Base-by-base conservation (phyloP, 64 coral and sea anemone species). In the Cladopsammia gracilis region DNA sequence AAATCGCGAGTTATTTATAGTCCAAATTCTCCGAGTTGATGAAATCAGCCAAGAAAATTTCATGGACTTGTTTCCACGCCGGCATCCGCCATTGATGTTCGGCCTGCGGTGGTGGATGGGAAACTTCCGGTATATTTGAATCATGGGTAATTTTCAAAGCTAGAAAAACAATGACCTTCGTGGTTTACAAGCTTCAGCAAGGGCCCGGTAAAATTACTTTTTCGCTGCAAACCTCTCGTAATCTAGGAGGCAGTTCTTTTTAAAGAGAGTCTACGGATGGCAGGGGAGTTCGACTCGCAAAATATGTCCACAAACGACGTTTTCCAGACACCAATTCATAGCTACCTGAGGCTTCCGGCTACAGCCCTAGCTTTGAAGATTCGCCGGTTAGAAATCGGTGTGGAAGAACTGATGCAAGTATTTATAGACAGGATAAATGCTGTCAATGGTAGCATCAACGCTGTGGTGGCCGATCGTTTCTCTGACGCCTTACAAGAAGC, bases 341-440 rank as follows among this genome's bases (percentile, higher is more conserved):
- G 66, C 26, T 89, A 89, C 78, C 88, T 97, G 22, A 83, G 74
- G 46, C 71, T 95, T 59, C 73, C 96, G 53, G 96, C 96, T 1
- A 70, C 67, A 54, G 46, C 71, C n/a, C 70, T 98, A 14, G 96
- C 94, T 51, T 58, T 51, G 51, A 98, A 95, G 72, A 93, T 98
- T 59, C 93, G 96, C 71, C 92, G 87, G 23, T 85, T 93, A 20
- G 96, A 98, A 52, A 87, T 93, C 13, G 95, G 93, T 69, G 85
- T 73, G 67, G 82, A 95, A 54, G 90, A 92, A n/a, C 60, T 98
- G 9, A 69, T 95, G 76, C 49, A 95, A 18, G 72, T 88, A 14
- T 98, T 93, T 53, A 95, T 93, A 18, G 94, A 95, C 9, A 89
- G 96, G 78, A 98, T 98, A 78, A 86, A 87, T 86, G 81, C 80